Evolutionary conservation across 2,888 invertebrate species (phyloP), one percentile per base, ranked within the genome.

Genomic region (Isoperla grammatica): DNA sequence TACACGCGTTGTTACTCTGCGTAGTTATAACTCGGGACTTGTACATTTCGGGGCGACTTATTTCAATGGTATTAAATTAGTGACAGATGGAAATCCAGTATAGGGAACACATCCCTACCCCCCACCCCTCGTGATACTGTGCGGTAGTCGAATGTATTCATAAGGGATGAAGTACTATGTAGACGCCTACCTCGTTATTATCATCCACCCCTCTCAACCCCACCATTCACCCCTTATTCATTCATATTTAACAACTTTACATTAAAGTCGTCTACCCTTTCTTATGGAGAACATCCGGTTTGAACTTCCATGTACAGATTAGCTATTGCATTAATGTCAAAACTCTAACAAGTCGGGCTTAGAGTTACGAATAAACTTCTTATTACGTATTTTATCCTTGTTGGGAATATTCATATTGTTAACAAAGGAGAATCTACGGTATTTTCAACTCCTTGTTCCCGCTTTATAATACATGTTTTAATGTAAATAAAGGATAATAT

Each of bases 11-110:
- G n/a, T n/a, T n/a, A n/a, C n/a, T n/a, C n/a, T n/a, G n/a, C n/a
- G n/a, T n/a, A n/a, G n/a, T n/a, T n/a, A n/a, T n/a, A n/a, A n/a
- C n/a, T n/a, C n/a, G n/a, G n/a, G n/a, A n/a, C n/a, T n/a, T 29
- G 8, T 29, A 29, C 29, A 29, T 29, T 29, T 29, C 29, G 5
- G 8, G 29, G n/a, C 20, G 20, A 22, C 55, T 55, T 42, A 43
- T 54, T 23, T 54, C 49, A 60, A 60, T 60, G 29, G 60, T 37
- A 53, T 50, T 50, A 43, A 61, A 55, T 58, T 58, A 53, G 42
- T 56, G 58, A 59, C 61, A 61, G 61, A 61, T 61, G 61, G 56
- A 59, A 54, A 20, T 54, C 48, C 50, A 20, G 23, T 40, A 9
- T 19, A 13, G 11, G 45, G 42, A 59, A 42, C 54, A 54, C 59